Evolutionary conservation across 2,797 vertebrate species (phyloP), one percentile per base, ranked within the genome.

Genomic region (Cirrhinus molitorella): DNA sequence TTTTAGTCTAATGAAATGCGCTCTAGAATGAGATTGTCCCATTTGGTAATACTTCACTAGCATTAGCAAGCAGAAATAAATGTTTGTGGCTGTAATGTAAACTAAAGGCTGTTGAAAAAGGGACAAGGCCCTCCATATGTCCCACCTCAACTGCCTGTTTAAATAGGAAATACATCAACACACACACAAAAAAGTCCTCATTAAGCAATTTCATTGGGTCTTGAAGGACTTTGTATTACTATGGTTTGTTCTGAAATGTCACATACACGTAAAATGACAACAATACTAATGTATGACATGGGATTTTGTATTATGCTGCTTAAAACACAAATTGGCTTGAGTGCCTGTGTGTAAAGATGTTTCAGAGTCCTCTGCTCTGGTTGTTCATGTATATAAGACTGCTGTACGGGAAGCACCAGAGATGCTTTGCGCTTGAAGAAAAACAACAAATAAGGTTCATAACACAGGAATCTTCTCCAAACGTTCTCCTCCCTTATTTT

Each of bases 341-440:
- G 72, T 74, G 74, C 53, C 55, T 76, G 61, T 81, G 71, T 53
- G 61, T 53, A 47, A 66, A 63, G 66, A 81, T 85, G 66, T 49
- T 65, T 91, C 91, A 88, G 92, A 90, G 92, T 91, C 90, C 86
- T 90, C 89, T 88, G 91, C 88, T 92, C 87, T 85, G 82, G 7
- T 5, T 75, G 85, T 88, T 88, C 90, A 90, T 93, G 91, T 91
- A 93, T 40, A 25, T 84, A 72, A 86, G 76, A 84, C 76, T 43
- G 80, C 55, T 87, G 70, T 90, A 53, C 76, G 80, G 72, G 49
- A 84, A 84, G 40, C 85, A 74, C 78, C 82, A 74, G 47, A 65
- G 72, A 65, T 77, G 85, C 82, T 79, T 61, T 59, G 68, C 78
- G 40, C 59, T 70, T 61, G 25, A 75, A 83, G 45, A 28, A 81